Evolutionary conservation across 2,888 invertebrate genomes (phyloP), one percentile per base, ranked within the genome.

Genomic region (Mylabris sibirica): DNA sequence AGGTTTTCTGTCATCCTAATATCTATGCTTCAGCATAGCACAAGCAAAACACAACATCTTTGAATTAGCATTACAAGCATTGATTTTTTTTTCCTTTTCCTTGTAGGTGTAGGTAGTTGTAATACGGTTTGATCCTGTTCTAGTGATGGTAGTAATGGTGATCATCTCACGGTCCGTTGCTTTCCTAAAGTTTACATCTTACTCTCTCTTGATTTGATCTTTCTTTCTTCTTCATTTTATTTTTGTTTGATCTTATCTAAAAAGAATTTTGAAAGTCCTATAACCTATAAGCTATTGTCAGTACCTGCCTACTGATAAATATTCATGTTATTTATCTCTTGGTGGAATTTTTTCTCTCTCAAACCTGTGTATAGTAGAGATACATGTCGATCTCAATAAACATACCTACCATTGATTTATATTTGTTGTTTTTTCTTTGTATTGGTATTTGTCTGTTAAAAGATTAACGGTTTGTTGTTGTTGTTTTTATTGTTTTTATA

Each of bases 241-340:
- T 35, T 34, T 59, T 49, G 24, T n/a, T 64, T 24, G 24, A 41
- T 64, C 41, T 14, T 41, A 41, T 41, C 41, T 41, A 2, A 3
- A 41, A 41, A 41, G 41, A 41, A 3, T 41, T 41, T 41, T 41
- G 41, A 41, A 41, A 41, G 49, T 49, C 9, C 4, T 49, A 20
- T 41, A 49, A 49, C 17, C 49, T 20, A 49, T 41, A 41, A 41
- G 41, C 41, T 14, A 49, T 49, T 49, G 49, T 9, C 20, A 20
- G 17, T 38, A n/a, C 60, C 59, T 35, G 20, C 41, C 65, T 4
- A 20, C 65, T 65, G 22, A 24, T 65, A 59, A 65, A 65, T 65
- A 65, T 65, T 65, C 65, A 65, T 65, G 44, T 17, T 65, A 41
- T 41, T 34, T 41, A 30, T 30, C 30, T 30, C 30, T 30, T 30